Evolutionary conservation across 1,140 invertebrate genomes (phyloP), one percentile per base, ranked within the genome.

Genomic region (Zaprionus camerounensis): DNA sequence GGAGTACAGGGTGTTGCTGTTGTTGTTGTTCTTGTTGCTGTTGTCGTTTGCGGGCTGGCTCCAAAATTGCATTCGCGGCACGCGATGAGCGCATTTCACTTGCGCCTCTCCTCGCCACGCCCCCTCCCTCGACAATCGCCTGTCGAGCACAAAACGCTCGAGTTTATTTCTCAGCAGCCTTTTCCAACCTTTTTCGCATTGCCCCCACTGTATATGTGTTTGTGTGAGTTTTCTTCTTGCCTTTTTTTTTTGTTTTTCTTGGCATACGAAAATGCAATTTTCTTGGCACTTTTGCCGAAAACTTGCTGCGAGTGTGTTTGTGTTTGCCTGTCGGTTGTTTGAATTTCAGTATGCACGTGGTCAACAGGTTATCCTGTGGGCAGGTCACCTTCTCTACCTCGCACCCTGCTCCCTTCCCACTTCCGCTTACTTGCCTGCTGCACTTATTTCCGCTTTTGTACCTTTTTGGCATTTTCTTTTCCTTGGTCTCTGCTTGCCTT

Each of bases 401-500:
- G 53, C 22, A 24, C 20, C 69, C 22, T 26, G 5, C 70, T 36
- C 34, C 38, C 28, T 2, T 6, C 11, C 46, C 41, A 44, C 15
- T 56, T 15, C 61, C 26, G 15, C 26, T 36, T 34, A 68, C 82
- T 71, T 82, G 83, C 80, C 78, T 79, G 85, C 82, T 73, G 83
- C 85, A 80, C 85, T 90, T 85, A 85, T 90, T 90, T 90, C 85
- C 85, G 85, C 85, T 85, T 90, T 90, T 91, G 81, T 90, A 85
- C 85, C 85, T 90, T 90, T 88, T 90, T 78, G 86, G 85, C 86
- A 90, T 85, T 90, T 82, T 90, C 71, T 80, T 81, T 90, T 78
- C 73, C 69, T 61, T 84, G 46, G 63, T 75, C 53, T 44, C 67
- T 76, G 68, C 61, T 49, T 69, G 46, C 58, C 59, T 71, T 75